Evolutionary conservation across 1,140 invertebrate genomes (phyloP), one percentile per base, ranked within the genome.

Genomic region (Listronotus oregonensis): DNA sequence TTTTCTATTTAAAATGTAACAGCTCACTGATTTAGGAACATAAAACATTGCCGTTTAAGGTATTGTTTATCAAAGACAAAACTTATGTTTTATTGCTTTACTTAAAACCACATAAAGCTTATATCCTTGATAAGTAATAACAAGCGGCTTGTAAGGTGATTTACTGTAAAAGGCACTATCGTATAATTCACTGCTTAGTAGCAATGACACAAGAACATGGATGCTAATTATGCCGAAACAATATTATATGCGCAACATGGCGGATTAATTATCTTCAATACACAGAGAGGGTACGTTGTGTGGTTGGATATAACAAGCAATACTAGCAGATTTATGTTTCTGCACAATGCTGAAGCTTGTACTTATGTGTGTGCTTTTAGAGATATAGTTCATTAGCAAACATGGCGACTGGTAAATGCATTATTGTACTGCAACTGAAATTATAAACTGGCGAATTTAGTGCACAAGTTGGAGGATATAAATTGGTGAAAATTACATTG

Each of bases 221-320:
- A 68, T 66, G 66, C 66, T 71, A 73, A 73, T 73, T 73, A 73
- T 73, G 71, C 69, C 56, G 71, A 73, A 73, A 73, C 71, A 71
- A 73, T 73, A 73, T 73, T 73, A 73, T 73, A 70, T 73, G 52
- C 63, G 69, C 66, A 73, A 73, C 71, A 73, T 64, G 51, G 62
- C 59, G 66, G 72, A 73, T 73, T 73, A 73, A 73, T 73, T 73
- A 73, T 73, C 69, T 69, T 69, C 72, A 64, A 66, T 71, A 69
- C 70, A 69, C 52, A 65, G 69, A 66, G 69, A 71, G 69, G 69
- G 69, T 62, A 62, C 64, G 54, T 32, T 65, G 39, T 57, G 54
- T 42, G 47, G 54, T 51, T 43, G 52, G 63, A 56, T 65, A 65
- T 65, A 65, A 65, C 63, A 65, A 65, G 63, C 63, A 65, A 65